Percentiles rank a stretch among this genome's conserved stretches.
Conservation (phyloP, 2,113 vertebrate species). For the Cryptoleucopteryx plumbea region DNA sequence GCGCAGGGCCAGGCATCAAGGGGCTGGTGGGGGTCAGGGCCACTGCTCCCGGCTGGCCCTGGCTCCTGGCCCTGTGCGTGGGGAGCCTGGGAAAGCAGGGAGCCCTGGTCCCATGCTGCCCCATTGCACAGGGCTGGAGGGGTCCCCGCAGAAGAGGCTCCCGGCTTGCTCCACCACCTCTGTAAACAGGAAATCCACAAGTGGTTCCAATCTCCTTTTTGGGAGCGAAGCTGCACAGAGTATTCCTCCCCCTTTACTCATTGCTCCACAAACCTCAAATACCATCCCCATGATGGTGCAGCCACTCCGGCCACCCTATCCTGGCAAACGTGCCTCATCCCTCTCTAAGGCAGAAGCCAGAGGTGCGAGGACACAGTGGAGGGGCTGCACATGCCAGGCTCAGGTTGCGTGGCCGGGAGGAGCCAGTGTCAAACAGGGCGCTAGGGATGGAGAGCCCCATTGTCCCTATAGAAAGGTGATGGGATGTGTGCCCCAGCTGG, state of each 20-base stretch:
- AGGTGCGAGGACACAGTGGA: rapidly evolving
- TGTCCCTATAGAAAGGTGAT: background rate
- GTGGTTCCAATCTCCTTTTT: background rate
- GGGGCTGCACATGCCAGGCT: background rate
- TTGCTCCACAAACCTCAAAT: background rate
- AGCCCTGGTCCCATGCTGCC: background rate
- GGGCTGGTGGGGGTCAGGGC: background rate
- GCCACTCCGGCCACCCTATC: background rate
- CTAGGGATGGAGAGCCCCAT: background rate
- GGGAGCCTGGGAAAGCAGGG: background rate
- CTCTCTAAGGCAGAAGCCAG: background rate
- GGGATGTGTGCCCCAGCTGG: background rate
- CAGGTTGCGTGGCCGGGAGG: background rate
- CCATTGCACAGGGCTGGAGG: background rate
- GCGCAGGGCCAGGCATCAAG: background rate
- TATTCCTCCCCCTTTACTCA: constrained; percentile 17
- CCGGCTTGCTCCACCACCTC: background rate
- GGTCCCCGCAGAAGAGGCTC: background rate
- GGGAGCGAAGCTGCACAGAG: background rate
- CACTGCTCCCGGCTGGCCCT: background rate
- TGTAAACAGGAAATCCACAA: constrained; percentile 1
- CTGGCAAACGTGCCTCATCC: background rate
- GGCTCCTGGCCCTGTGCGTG: background rate
- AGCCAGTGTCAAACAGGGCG: background rate
- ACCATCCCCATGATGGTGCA: background rate